Percentiles rank a stretch among this genome's conserved stretches.
Conservation (phyloP, 2,113 vertebrate genomes). For the Eulacestoma nigropectus region DNA sequence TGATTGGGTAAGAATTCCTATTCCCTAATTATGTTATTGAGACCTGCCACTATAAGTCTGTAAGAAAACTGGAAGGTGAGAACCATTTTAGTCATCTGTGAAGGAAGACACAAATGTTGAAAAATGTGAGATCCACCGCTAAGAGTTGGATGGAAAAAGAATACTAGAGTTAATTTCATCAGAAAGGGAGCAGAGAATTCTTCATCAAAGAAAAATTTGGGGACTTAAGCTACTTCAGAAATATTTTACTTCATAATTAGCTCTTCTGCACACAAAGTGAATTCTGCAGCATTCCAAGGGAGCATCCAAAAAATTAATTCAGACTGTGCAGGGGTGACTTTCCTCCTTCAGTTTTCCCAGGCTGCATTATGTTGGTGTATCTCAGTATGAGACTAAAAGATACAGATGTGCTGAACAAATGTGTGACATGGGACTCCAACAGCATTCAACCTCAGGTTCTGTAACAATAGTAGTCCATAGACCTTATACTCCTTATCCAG, state of each 20-base stretch:
- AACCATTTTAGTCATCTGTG: neutral
- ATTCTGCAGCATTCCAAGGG: neutral
- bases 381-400: neutral
- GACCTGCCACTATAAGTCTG: neutral
- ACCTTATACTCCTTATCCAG: neutral
- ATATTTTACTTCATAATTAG: neutral
- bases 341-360: neutral
- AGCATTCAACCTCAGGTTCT: neutral
- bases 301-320: neutral
- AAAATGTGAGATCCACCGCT: neutral
- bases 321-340: accelerated
- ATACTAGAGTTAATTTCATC: neutral
- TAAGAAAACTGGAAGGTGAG: neutral
- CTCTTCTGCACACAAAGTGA: neutral
- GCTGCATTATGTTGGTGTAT: neutral
- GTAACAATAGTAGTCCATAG: neutral
- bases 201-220: neutral
- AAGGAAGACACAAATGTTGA: neutral
- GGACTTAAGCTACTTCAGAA: neutral
- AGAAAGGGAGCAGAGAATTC: neutral
- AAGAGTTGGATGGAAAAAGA: neutral
- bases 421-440: neutral
- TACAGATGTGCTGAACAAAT: neutral
- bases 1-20: neutral
- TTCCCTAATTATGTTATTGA: neutral